A percentile compares a stretch with the other conserved stretches of the same genome.
Evolutionary conservation across 2,888 invertebrate species (phyloP).

Genomic region (Thera britannica): DNA sequence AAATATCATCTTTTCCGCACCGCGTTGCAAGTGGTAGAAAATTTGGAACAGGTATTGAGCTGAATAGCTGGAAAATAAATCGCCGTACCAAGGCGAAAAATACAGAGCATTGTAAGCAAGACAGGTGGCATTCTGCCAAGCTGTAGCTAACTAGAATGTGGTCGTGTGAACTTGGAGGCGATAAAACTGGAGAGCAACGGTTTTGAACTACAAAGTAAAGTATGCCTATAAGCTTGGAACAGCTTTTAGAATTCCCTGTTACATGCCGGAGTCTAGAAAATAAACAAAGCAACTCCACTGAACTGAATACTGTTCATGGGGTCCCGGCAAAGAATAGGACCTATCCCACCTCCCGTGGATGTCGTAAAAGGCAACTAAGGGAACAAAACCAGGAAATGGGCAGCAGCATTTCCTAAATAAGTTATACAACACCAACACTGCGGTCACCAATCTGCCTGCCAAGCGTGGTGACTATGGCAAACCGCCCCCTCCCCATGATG

Average conservation of each 20-base stretch:
- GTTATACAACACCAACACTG: too few species aligned
- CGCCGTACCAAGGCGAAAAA: conserved; percentile 43
- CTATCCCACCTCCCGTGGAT: too few species aligned
- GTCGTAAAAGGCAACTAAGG: too few species aligned
- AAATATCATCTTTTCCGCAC: conserved; percentile 1
- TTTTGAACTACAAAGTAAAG: neutral
- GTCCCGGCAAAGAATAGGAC: too few species aligned
- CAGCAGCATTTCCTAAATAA: too few species aligned
- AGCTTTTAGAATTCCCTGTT: neutral
- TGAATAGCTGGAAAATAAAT: conserved; percentile 45
- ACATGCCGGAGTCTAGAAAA: too few species aligned
- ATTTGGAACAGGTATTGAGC: conserved; percentile 34
- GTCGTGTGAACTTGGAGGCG: conserved; percentile 21
- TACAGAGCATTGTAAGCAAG: conserved; percentile 41
- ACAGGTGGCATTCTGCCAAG: conserved; percentile 47
- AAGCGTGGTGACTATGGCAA: too few species aligned
- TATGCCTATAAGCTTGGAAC: neutral
- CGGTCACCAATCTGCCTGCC: too few species aligned
- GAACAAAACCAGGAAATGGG: too few species aligned
- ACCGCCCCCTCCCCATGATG: too few species aligned
- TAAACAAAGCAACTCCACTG: too few species aligned
- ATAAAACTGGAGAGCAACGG: conserved; percentile 9
- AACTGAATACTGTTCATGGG: too few species aligned
- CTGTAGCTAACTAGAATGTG: conserved; percentile 36
- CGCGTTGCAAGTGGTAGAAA: conserved; percentile 24